phyloP scores from a whole-genome alignment of 1,140 invertebrate genomes.

The Acromyrmex charruanus region DNA sequence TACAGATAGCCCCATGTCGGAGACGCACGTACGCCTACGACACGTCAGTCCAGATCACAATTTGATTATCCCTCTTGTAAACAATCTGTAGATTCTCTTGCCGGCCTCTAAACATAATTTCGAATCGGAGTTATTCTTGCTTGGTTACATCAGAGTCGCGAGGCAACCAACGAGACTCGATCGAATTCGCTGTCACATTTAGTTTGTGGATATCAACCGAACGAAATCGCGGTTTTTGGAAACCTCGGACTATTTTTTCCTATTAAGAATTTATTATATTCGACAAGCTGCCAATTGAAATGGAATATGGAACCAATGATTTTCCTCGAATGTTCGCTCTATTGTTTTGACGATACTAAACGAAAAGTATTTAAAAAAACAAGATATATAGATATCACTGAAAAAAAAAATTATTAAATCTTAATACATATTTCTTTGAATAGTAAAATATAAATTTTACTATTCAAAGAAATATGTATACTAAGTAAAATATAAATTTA shows the following conservation, averaged over 20 bases:
- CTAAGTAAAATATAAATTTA: no score
- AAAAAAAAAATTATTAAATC: no score
- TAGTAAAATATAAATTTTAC: no score
- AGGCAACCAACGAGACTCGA: neutral
- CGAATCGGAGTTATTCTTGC: neutral
- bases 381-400: neutral
- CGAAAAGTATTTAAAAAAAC: neutral
- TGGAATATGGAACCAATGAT: neutral
- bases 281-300: neutral
- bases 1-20: conserved; percentile 14
- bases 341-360: neutral
- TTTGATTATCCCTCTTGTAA: conserved; percentile 16
- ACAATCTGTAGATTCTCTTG: conserved; percentile 6
- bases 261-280: neutral
- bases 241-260: neutral
- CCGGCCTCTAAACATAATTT: neutral
- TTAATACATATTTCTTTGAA: no score
- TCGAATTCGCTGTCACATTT: neutral
- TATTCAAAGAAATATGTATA: no score
- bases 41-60: conserved; percentile 5
- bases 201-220: conserved; percentile 13
- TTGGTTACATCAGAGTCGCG: neutral
- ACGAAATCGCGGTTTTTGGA: neutral
- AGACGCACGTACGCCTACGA: neutral
- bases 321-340: neutral